Conservation (phyloP, 2,113 vertebrate genomes). For the Prionailurus bengalensis region DNA sequence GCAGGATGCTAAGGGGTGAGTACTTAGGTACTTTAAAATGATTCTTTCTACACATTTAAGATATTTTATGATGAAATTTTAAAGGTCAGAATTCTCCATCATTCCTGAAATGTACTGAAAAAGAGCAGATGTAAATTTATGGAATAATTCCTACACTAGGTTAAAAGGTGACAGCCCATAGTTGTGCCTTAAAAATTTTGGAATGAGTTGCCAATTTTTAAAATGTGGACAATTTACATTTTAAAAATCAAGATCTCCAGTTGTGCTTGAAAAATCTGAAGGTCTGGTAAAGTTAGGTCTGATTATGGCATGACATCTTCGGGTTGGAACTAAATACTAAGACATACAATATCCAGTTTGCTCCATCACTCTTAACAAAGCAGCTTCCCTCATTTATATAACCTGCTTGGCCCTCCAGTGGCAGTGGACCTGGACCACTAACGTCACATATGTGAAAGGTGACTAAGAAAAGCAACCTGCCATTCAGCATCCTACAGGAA, state of each 20-base stretch:
- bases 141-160: background rate
- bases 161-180: conserved; percentile 25
- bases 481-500: background rate
- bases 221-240: background rate
- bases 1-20: background rate
- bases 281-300: background rate
- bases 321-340: background rate
- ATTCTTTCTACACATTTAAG: background rate
- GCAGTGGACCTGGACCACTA: background rate
- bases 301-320: background rate
- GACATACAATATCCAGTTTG: background rate
- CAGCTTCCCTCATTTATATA: background rate
- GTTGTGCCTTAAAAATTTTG: background rate
- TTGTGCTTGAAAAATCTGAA: conserved; percentile 29
- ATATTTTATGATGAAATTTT: background rate
- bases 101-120: background rate
- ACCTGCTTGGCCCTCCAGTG: background rate
- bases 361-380: background rate
- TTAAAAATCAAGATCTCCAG: background rate
- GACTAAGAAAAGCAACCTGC: background rate
- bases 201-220: conserved; percentile 40
- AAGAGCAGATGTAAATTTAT: background rate
- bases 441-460: background rate
- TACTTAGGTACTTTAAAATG: background rate
- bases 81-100: background rate